Conservation (phyloP, 1,140 invertebrate species). For the Anastrepha obliqua region DNA sequence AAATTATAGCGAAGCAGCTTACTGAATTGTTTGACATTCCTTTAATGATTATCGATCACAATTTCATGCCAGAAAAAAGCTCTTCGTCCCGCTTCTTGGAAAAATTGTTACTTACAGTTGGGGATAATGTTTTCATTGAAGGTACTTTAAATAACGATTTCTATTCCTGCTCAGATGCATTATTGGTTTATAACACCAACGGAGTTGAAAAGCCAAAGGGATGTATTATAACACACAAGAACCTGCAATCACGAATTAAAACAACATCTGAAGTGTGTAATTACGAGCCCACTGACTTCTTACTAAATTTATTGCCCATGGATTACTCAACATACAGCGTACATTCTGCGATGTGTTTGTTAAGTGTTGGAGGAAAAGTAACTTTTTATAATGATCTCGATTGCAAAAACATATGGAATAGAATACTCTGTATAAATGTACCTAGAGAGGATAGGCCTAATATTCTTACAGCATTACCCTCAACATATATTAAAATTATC, state of each 20-base stretch:
- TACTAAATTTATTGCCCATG: background rate
- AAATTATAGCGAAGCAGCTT: background rate
- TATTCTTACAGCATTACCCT: constrained; percentile 12
- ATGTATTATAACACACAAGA: constrained; percentile 25
- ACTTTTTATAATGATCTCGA: background rate
- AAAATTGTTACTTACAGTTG: constrained; percentile 1
- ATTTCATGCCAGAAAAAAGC: background rate
- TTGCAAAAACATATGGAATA: constrained; percentile 18
- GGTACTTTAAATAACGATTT: constrained; percentile 43
- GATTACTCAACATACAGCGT: background rate
- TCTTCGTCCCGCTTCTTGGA: background rate
- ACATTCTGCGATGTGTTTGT: constrained; percentile 20
- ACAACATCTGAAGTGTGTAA: background rate
- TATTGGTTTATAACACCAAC: constrained; percentile 7
- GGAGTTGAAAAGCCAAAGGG: background rate
- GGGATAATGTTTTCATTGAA: constrained; percentile 6
- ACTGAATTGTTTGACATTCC: constrained; percentile 29
- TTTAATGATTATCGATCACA: constrained; percentile 12
- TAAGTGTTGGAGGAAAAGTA: constrained; percentile 40
- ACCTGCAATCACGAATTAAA: background rate
- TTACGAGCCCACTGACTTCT: background rate
- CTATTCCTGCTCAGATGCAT: background rate
- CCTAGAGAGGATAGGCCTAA: background rate
- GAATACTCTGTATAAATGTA: background rate
- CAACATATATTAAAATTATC: constrained; percentile 5